Evolutionary conservation across 2,797 vertebrate species (phyloP), one percentile per base, ranked within the genome.

Genomic region (Catharus ustulatus): DNA sequence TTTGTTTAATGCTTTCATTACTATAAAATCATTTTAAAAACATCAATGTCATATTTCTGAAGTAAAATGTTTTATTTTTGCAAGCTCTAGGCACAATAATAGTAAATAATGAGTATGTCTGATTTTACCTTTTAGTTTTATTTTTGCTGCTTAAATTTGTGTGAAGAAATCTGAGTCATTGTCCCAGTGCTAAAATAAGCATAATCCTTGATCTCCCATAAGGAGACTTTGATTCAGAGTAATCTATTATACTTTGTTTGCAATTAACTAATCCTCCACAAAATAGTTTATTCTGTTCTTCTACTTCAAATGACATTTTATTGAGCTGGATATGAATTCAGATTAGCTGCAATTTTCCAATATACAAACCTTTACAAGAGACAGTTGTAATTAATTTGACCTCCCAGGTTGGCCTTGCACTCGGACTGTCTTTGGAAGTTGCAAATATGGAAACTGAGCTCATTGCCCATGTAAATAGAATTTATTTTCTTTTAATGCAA

Each of bases 381-480:
- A 55, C 52, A 67, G 32, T 46, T 78, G 64, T 92, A 95, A 95
- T 91, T 94, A 93, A 77, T 91, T 75, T 91, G 78, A 80, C 81
- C 81, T 92, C 81, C n/a, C 30, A 34, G 55, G 10, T 9, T 88
- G 67, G 61, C 74, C 57, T 93, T 87, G 42, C 64, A 12, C 49
- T 89, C 0, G 1, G 58, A 68, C 29, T 13, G 2, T 69, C 66
- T 81, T 84, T 34, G 27, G 46, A 89, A 94, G 69, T 68, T 17
- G 3, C 54, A 74, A 52, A 66, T 61, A 67, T 6, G 48, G 77
- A 93, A 93, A 63, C 48, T 6, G 38, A 84, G 72, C 51, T 89
- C 26, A 52, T 77, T 71, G 63, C 66, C 74, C 30, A 24, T 5
- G 3, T 80, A 79, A 86, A 79, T 30, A 46, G 24, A 78, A 29